Conservation (phyloP, 2,888 invertebrate species). For the Catocala sponsa region DNA sequence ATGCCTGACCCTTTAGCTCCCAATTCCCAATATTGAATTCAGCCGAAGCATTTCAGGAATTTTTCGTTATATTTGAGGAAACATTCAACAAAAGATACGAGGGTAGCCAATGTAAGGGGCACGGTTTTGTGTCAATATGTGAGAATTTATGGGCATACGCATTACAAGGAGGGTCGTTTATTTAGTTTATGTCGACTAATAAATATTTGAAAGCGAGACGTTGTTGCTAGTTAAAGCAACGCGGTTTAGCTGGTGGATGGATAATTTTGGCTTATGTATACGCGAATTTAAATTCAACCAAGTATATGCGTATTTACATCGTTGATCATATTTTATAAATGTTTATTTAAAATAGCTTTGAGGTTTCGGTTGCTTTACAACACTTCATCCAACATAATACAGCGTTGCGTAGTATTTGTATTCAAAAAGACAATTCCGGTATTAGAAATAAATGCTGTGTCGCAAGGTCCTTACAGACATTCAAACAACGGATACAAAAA, state of each 20-base stretch:
- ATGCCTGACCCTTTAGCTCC: slow-evolving; percentile 47
- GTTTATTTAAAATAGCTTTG: too few species aligned
- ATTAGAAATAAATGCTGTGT: too few species aligned
- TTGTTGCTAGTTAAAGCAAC: neutral
- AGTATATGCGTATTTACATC: too few species aligned
- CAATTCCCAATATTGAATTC: slow-evolving; percentile 66
- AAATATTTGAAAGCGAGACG: slow-evolving; percentile 4
- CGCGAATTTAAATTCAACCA: too few species aligned
- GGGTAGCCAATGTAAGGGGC: slow-evolving; percentile 65
- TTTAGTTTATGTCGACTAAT: slow-evolving; percentile 19
- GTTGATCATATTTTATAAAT: too few species aligned
- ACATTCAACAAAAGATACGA: slow-evolving; percentile 74
- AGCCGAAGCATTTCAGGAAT: slow-evolving; percentile 64
- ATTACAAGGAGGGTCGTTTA: slow-evolving; percentile 17
- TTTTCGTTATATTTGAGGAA: slow-evolving; percentile 68
- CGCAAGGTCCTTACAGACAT: too few species aligned
- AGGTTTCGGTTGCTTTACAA: too few species aligned
- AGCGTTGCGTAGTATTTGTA: too few species aligned
- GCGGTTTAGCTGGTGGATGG: neutral
- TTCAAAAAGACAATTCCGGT: too few species aligned
- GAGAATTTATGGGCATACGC: slow-evolving; percentile 69
- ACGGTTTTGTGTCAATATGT: slow-evolving; percentile 69
- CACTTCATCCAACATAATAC: too few species aligned
- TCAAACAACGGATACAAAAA: too few species aligned
- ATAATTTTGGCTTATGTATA: neutral